Conservation (phyloP, 2,888 invertebrate genomes). For the Trichacis sp. region DNA sequence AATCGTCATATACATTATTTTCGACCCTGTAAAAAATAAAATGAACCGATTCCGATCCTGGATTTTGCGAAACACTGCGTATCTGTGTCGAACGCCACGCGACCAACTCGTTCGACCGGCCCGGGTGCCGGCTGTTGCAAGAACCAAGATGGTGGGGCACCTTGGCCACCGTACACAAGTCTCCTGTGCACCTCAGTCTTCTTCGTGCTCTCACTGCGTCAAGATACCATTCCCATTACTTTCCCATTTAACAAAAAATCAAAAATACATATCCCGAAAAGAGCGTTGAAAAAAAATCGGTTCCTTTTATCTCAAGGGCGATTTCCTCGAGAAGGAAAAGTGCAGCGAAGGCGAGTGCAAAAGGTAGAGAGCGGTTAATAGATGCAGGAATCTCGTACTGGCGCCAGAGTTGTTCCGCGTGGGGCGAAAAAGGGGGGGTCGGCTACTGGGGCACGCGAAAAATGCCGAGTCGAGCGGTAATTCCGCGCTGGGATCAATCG, state of each 20-base stretch:
- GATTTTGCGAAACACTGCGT: conserved; percentile 64
- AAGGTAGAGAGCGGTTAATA: conserved; percentile 54
- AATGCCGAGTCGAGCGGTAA: conserved; percentile 1
- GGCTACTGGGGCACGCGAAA: conserved; percentile 6
- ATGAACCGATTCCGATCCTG: background rate
- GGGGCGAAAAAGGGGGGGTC: conserved; percentile 34
- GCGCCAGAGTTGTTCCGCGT: conserved; percentile 56
- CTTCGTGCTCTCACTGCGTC: conserved; percentile 65
- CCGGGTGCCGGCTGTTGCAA: conserved; percentile 63
- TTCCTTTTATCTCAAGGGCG: no score
- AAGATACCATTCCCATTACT: conserved; percentile 61
- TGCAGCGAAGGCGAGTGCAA: conserved; percentile 3
- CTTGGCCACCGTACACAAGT: conserved; percentile 59
- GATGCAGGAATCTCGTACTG: conserved; percentile 64
- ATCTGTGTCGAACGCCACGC: conserved; percentile 64
- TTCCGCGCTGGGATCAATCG: background rate
- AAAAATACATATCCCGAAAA: no score
- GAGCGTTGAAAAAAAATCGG: no score
- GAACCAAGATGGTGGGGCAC: conserved; percentile 66
- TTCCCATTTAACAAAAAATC: no score
- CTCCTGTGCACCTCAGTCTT: conserved; percentile 60
- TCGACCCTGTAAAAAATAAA: no score
- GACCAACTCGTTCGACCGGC: conserved; percentile 63
- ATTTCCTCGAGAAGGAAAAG: conserved; percentile 2
- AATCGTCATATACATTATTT: no score